phyloP scores from a whole-genome alignment of 2,888 invertebrate species.

The Seira sanloemensis region DNA sequence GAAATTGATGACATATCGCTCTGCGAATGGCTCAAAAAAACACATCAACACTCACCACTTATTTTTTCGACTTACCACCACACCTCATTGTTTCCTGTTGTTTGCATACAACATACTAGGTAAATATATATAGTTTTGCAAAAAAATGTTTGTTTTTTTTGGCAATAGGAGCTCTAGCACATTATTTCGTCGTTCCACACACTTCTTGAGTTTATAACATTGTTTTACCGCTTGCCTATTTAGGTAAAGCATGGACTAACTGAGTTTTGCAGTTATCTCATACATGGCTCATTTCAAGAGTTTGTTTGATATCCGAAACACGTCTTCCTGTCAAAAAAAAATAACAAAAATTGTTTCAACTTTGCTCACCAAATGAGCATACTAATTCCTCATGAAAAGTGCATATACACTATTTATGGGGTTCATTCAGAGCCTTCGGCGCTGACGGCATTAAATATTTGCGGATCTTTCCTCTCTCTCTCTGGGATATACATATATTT shows the following conservation, averaged over 20 bases:
- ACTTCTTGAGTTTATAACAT: neutral
- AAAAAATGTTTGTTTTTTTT: neutral
- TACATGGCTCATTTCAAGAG: neutral
- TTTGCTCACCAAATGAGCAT: neutral
- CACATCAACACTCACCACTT: neutral
- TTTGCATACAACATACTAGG: neutral
- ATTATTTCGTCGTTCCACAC: neutral
- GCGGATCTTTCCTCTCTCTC: too few relatives aligned
- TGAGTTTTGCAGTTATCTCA: neutral
- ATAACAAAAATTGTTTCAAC: constrained; percentile 7
- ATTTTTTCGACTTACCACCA: neutral
- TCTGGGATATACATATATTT: neutral
- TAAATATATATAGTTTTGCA: neutral
- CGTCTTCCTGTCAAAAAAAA: constrained; percentile 9
- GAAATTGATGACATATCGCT: constrained; percentile 2
- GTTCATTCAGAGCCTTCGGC: neutral
- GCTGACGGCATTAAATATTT: neutral
- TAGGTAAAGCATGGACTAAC: neutral
- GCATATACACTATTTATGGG: neutral
- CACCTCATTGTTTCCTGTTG: constrained; percentile 14
- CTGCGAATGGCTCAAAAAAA: too few relatives aligned
- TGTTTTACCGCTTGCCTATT: neutral
- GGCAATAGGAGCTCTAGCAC: neutral
- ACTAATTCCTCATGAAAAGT: neutral
- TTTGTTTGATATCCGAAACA: constrained; percentile 13